Evolutionary conservation across 1,140 invertebrate genomes (phyloP).

Genomic region (Calosoma granatense): DNA sequence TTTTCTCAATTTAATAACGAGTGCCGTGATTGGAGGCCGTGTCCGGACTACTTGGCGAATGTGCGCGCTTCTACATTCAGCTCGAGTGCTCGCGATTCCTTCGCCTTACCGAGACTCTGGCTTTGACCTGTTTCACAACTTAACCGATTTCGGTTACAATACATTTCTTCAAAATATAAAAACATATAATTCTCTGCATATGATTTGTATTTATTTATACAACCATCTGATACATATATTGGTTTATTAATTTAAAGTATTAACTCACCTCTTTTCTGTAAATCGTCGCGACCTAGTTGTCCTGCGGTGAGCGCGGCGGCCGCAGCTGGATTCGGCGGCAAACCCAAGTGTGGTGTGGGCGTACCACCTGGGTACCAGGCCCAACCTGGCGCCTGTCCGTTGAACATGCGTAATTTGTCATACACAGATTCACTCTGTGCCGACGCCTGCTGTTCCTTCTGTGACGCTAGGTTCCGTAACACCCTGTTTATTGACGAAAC

Average conservation of each 20-base stretch:
- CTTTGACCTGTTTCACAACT: no score
- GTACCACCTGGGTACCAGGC: constrained; percentile 33
- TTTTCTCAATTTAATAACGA: constrained; percentile 8
- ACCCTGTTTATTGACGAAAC: constrained; percentile 98
- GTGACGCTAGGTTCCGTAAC: constrained; percentile 85
- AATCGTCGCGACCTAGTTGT: constrained; percentile 44
- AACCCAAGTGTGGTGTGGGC: constrained; percentile 33
- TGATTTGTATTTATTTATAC: no score
- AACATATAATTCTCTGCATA: no score
- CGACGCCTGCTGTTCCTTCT: constrained; percentile 66
- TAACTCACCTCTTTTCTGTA: constrained; percentile 53
- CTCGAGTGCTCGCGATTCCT: not conserved
- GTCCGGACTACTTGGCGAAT: not conserved
- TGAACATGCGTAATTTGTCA: constrained; percentile 74
- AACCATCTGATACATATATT: no score
- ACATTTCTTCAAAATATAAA: no score
- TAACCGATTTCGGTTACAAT: no score
- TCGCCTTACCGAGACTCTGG: no score
- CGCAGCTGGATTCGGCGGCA: constrained; percentile 32
- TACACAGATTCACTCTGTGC: constrained; percentile 61
- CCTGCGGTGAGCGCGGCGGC: constrained; percentile 30
- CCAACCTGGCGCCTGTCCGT: constrained; percentile 51
- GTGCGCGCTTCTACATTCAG: not conserved
- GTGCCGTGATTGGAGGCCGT: constrained; percentile 3
- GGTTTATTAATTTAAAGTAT: no score